phyloP scores from a whole-genome alignment of 2,113 vertebrate genomes.

The Rhynchomys soricoides region DNA sequence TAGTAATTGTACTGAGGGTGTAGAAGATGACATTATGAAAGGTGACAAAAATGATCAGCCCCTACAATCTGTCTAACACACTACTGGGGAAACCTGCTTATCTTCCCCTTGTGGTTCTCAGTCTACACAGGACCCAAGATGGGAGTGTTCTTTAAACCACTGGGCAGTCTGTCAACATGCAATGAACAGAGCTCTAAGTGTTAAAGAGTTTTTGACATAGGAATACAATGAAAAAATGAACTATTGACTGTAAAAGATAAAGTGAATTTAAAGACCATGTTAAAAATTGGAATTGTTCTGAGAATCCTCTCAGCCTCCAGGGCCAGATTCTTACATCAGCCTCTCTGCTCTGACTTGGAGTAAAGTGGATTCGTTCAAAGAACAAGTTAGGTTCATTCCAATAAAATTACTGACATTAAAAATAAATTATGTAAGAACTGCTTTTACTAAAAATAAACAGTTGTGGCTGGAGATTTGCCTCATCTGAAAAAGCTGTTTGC shows the following conservation, averaged over 20 bases:
- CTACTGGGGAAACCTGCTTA: not conserved
- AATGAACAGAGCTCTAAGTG: not conserved
- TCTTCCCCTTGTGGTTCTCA: not conserved
- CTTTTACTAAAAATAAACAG: not conserved
- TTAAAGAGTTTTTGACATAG: constrained; percentile 22
- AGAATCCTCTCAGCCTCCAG: not conserved
- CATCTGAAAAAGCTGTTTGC: not conserved
- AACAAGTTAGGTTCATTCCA: too few species aligned
- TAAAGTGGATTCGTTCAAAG: not conserved
- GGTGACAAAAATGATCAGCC: not conserved
- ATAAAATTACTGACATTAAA: not conserved
- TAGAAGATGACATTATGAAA: not conserved
- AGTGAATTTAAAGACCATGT: not conserved
- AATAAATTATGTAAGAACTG: not conserved
- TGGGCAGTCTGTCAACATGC: not conserved
- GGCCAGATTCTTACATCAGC: not conserved
- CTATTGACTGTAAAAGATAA: not conserved
- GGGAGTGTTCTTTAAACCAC: not conserved
- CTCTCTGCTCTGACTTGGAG: not conserved
- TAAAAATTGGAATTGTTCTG: not conserved
- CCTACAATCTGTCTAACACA: not conserved
- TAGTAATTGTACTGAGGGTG: not conserved
- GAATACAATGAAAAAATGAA: not conserved
- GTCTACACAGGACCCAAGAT: not conserved
- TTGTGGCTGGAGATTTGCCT: not conserved